phyloP scores from a whole-genome alignment of 2,113 vertebrate species.

The Nyctibius bracteatus region DNA sequence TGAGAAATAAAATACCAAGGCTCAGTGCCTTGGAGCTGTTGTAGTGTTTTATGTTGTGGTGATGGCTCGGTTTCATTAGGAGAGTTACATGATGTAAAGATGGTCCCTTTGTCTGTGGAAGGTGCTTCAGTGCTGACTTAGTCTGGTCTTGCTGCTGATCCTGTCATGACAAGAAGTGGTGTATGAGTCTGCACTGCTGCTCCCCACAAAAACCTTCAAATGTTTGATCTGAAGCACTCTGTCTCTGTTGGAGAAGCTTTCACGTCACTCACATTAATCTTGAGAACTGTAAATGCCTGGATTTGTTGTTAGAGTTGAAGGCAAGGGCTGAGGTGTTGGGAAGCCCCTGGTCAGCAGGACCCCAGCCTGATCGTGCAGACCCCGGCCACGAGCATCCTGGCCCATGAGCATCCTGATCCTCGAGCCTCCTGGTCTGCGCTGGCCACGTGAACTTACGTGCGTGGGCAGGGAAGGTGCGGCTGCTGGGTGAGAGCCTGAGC shows the following conservation, averaged over 20 bases:
- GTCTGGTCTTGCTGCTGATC: not conserved
- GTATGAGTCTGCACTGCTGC: not conserved
- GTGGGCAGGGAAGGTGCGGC: not conserved
- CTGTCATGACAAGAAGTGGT: not conserved
- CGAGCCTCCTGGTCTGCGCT: not conserved
- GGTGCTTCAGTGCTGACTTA: not conserved
- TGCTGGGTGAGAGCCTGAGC: not conserved
- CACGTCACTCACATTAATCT: accelerated
- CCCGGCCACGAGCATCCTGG: accelerated
- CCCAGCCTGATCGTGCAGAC: too few relatives aligned
- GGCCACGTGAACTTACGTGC: accelerated
- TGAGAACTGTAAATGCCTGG: not conserved
- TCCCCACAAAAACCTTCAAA: not conserved
- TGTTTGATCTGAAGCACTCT: not conserved
- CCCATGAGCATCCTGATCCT: not conserved
- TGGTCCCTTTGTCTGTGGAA: not conserved
- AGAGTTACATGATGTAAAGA: not conserved
- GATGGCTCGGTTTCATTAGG: not conserved
- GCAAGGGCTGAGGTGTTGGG: not conserved
- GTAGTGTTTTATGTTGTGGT: not conserved
- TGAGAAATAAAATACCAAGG: conserved; percentile 52
- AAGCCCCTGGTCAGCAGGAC: not conserved
- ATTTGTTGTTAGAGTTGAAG: not conserved
- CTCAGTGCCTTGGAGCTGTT: not conserved
- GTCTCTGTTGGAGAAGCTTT: not conserved